A percentile compares a stretch with the other conserved stretches of the same genome.
Conservation (phyloP, 1,140 invertebrate genomes). For the Drosophila burlai region DNA sequence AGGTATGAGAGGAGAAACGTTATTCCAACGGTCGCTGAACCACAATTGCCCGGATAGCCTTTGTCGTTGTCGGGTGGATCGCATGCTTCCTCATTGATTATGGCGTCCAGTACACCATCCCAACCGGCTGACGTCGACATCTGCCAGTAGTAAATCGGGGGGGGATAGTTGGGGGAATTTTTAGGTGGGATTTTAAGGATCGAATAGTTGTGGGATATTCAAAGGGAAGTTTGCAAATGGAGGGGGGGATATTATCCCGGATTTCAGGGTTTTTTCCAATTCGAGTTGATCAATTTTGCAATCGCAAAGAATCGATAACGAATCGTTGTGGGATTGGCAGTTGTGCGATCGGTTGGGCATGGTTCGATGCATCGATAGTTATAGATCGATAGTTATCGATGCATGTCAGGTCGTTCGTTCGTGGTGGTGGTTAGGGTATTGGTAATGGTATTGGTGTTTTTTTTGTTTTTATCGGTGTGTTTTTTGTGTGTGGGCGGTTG, state of each 20-base stretch:
- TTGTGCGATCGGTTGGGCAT: slow-evolving; percentile 69
- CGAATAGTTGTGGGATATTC: slow-evolving; percentile 12
- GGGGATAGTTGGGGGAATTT: slow-evolving; percentile 3
- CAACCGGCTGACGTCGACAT: slow-evolving; percentile 99
- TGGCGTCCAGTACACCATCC: slow-evolving; percentile 97
- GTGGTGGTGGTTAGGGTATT: slow-evolving; percentile 4
- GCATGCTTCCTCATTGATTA: slow-evolving; percentile 98
- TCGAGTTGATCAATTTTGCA: slow-evolving; percentile 3
- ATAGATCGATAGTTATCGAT: slow-evolving; percentile 47
- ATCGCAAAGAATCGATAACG: slow-evolving; percentile 1
- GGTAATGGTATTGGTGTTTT: neutral
- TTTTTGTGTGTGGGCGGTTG: slow-evolving; percentile 70
- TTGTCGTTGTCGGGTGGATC: slow-evolving; percentile 93
- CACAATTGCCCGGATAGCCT: slow-evolving; percentile 95
- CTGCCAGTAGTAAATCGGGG: slow-evolving; percentile 86
- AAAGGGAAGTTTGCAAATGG: neutral
- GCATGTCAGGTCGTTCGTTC: slow-evolving; percentile 47
- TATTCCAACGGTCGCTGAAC: slow-evolving; percentile 96
- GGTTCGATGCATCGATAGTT: slow-evolving; percentile 44
- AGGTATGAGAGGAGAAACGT: slow-evolving; percentile 97
- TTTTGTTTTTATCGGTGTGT: slow-evolving; percentile 15
- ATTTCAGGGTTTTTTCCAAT: neutral
- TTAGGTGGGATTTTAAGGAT: slow-evolving; percentile 10
- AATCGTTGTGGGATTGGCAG: slow-evolving; percentile 44
- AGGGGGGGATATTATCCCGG: neutral